These are phyloP conservation scores for Heterodera schachtii DNA, from an alignment of 1,140 invertebrate species.

Conservation along the genomic window DNA sequence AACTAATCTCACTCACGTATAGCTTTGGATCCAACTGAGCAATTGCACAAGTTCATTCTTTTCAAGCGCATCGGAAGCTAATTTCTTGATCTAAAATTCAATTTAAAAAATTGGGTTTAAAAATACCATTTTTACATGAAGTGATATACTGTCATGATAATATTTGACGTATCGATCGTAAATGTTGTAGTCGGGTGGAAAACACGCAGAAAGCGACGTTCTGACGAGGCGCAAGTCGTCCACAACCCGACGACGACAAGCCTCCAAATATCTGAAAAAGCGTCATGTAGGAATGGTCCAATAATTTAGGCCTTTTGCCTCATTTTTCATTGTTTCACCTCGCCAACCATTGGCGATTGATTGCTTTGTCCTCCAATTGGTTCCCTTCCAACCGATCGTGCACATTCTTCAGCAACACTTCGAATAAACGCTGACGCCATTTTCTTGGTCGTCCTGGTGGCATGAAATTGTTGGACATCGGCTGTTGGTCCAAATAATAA, in stretches of 20 bases:
- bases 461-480: constrained; percentile 73
- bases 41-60: constrained; percentile 95
- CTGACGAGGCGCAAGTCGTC: constrained; percentile 64
- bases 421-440: constrained; percentile 82
- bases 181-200: constrained; percentile 92
- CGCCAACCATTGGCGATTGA: constrained; percentile 95
- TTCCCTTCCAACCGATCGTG: constrained; percentile 71
- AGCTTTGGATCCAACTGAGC: constrained; percentile 79
- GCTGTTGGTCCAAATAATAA: constrained; percentile 63
- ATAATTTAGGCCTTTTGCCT: too few species aligned
- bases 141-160: constrained; percentile 86
- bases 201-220: constrained; percentile 87
- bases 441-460: constrained; percentile 88
- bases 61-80: constrained; percentile 82
- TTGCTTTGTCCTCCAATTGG: constrained; percentile 84
- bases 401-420: constrained; percentile 56
- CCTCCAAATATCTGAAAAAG: constrained; percentile 58
- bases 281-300: too few species aligned
- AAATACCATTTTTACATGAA: constrained; percentile 74
- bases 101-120: constrained; percentile 20
- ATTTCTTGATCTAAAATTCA: constrained; percentile 77
- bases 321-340: constrained; percentile 28
- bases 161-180: constrained; percentile 85
- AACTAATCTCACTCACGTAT: constrained; percentile 65
- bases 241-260: constrained; percentile 47